phyloP scores from a whole-genome alignment of 2,888 invertebrate genomes.

The Ptilodon capucinus region DNA sequence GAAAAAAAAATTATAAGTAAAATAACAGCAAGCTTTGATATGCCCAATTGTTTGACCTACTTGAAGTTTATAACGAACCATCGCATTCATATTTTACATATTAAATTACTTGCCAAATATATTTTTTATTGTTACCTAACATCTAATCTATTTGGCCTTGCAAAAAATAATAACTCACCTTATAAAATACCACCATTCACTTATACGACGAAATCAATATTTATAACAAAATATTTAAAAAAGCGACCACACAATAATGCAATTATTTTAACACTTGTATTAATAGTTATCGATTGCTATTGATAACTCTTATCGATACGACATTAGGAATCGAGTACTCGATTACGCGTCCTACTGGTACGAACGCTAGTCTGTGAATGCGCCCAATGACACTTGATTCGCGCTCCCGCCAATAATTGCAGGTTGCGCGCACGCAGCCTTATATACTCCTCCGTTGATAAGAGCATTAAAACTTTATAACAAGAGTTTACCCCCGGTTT shows the following conservation, averaged over 20 bases:
- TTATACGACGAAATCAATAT: slow-evolving; percentile 6
- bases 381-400: slow-evolving; percentile 21
- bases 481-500: not conserved
- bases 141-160: not conserved
- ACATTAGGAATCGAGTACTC: slow-evolving; percentile 10
- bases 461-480: slow-evolving; percentile 9
- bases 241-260: not conserved
- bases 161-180: slow-evolving; percentile 17
- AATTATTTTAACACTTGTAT: slow-evolving; percentile 2
- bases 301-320: slow-evolving; percentile 21
- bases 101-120: not conserved
- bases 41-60: too few relatives aligned
- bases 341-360: slow-evolving; percentile 18
- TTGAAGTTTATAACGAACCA: too few relatives aligned
- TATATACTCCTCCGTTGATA: slow-evolving; percentile 27
- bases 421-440: slow-evolving; percentile 22
- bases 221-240: not conserved
- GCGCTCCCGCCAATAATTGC: slow-evolving; percentile 22
- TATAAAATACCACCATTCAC: slow-evolving; percentile 31
- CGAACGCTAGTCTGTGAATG: not conserved
- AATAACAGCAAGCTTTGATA: too few relatives aligned
- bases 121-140: too few relatives aligned
- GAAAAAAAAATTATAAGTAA: too few relatives aligned
- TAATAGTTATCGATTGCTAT: slow-evolving; percentile 3
- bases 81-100: too few relatives aligned